A percentile compares a stretch with the other conserved stretches of the same genome.
These are phyloP conservation scores for Rhadinocentrus ornatus DNA, from an alignment of 2,797 vertebrate species.

Conservation along the genomic window DNA sequence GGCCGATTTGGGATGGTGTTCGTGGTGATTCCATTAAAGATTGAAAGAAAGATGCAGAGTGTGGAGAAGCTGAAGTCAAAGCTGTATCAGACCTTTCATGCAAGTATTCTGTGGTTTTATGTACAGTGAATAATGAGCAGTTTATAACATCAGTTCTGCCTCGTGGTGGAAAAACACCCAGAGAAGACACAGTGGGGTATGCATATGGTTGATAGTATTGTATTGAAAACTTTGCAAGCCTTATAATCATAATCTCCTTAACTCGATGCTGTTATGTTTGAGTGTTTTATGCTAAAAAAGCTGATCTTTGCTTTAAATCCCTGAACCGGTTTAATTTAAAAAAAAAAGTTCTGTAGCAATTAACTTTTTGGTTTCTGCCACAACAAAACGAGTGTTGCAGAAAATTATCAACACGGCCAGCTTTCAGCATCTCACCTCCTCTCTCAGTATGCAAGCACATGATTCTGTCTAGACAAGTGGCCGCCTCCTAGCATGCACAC, in stretches of 20 bases:
- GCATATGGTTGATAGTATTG: conserved; percentile 67
- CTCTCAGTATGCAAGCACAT: conserved; percentile 74
- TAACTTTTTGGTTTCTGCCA: conserved; percentile 64
- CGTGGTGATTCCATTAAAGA: conserved; percentile 72
- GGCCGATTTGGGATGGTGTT: conserved; percentile 64
- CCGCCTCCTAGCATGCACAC: conserved; percentile 58
- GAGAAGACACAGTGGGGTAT: conserved; percentile 48
- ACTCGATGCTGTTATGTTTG: conserved; percentile 57
- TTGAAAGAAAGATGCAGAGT: conserved; percentile 56
- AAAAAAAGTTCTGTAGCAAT: conserved; percentile 48
- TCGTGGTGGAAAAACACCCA: conserved; percentile 44
- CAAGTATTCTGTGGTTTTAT: conserved; percentile 45
- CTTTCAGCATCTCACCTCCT: conserved; percentile 60
- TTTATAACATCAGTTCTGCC: conserved; percentile 60
- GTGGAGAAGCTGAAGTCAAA: conserved; percentile 43
- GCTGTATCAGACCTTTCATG: conserved; percentile 61
- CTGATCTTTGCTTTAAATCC: conserved; percentile 56
- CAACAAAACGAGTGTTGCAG: conserved; percentile 48
- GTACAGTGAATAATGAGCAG: conserved; percentile 57
- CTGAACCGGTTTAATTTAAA: conserved; percentile 12
- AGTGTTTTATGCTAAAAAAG: conserved; percentile 64
- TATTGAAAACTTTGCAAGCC: conserved; percentile 48
- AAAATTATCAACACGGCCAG: conserved; percentile 66
- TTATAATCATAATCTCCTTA: conserved; percentile 72
- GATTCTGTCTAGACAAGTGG: conserved; percentile 77